Conservation (phyloP, 2,888 invertebrate species). For the Julus scanicus region DNA sequence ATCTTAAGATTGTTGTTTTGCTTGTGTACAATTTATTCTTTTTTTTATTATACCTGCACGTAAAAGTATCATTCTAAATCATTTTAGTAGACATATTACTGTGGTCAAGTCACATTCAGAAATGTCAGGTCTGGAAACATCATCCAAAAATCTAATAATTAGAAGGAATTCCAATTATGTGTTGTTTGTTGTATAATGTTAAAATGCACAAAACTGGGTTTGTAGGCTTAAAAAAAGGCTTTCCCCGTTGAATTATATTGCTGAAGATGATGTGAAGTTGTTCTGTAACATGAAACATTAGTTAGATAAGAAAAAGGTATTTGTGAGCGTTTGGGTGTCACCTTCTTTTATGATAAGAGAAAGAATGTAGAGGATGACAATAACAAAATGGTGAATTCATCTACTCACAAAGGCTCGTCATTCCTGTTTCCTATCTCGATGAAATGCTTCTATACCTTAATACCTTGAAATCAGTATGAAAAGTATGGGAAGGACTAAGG, state of each 20-base stretch:
- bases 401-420: not conserved
- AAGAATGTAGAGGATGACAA: not conserved
- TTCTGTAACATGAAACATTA: slow-evolving; percentile 5
- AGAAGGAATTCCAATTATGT: not conserved
- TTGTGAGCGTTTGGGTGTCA: not conserved
- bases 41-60: no score
- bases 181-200: not conserved
- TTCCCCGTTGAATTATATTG: not conserved
- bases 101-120: no score
- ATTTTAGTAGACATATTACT: no score
- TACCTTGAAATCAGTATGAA: slow-evolving; percentile 38
- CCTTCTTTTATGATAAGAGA: not conserved
- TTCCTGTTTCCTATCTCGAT: slow-evolving; percentile 34
- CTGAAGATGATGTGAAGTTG: not conserved
- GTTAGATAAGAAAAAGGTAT: slow-evolving; percentile 19
- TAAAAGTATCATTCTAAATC: no score
- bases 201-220: not conserved
- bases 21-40: no score
- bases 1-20: no score
- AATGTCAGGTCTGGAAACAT: not conserved
- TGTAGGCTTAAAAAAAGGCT: not conserved
- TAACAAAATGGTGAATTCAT: not conserved
- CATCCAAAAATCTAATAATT: not conserved
- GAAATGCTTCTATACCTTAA: slow-evolving; percentile 12
- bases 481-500: not conserved